Base-by-base conservation (phyloP, 2,113 vertebrate genomes). In the Nesospiza acunhae region DNA sequence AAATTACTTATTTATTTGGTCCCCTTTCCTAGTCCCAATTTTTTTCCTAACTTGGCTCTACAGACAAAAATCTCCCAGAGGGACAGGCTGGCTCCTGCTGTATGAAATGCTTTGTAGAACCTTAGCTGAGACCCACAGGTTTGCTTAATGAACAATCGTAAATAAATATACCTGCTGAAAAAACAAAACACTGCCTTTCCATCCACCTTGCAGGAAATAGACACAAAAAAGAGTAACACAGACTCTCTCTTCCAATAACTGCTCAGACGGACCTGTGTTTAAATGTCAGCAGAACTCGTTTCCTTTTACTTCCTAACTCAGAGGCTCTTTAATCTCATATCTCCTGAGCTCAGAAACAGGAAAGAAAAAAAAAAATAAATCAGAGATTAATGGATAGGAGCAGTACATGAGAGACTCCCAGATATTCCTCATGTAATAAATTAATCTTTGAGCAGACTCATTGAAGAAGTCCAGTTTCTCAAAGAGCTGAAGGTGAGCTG, bases 331-430 rank as follows among this genome's bases (percentile, higher is more conserved):
- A 93, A 84, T 88, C 75, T 86, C 33, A 3, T 44, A 19, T 83
- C 41, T 91, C 46, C 79, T 81, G 47, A 81, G 27, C 35, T 93
- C 1, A 1, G 37, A 56, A 94, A 70, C 24, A 41, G 52, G 73
- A 91, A 89, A 89, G 72, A 74, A 81, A 85, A 80, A 85, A 85
- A 76, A 75, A 84, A n/a, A n/a, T n/a, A n/a, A 84, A 63, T 62
- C 35, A 78, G 52, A 91, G 63, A 35, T 53, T 11, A 77, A 77
- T 26, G 31, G 9, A 47, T 30, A 90, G 27, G 42, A 93, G 44
- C 27, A 58, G 58, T 37, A 72, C 37, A 8, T 37, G 44, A 91
- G 42, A 39, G 24, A 70, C 83, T 91, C 59, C 13, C 55, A 55
- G n/a, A 50, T 88, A 70, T 22, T 69, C 44, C 24, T 80, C 39